Base-by-base conservation (phyloP, 2,888 invertebrate genomes). In the Gnatocerus cornutus region DNA sequence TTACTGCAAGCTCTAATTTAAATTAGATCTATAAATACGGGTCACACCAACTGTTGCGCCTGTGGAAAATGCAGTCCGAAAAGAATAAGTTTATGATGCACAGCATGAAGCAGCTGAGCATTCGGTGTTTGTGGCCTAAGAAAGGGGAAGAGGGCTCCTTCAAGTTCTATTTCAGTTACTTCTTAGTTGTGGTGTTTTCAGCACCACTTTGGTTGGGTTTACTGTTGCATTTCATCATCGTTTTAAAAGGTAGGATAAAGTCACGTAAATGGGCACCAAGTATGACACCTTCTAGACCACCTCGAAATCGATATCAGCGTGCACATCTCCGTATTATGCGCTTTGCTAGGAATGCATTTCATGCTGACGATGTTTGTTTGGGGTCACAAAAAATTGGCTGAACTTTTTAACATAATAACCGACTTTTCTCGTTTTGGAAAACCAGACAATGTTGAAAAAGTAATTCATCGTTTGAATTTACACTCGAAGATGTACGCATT, bases 231-330 rank as follows among this genome's bases (percentile, higher is more conserved):
- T 37, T 61, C 7, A 61, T 48, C 16, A 16, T 48, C 13, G 43
- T 27, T n/a, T 4, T 50, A 6, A 48, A 61, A 48, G 39, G 61
- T 61, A 46, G n/a, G n/a, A n/a, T n/a, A n/a, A n/a, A n/a, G 6
- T n/a, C n/a, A n/a, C n/a, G n/a, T n/a, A n/a, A n/a, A 16, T 4
- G 13, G 0, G 29, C 29, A 13, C 14, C n/a, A n/a, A 30, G 14
- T 21, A 41, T 0, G 10, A 10, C 7, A 2, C 3, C 27, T 71
- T 71, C 8, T 33, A 72, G 73, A 55, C 1, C 61, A 68, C 10
- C 48, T 46, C 27, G 68, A 69, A 8, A 61, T 61, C 3, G 69
- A 71, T 45, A 46, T 72, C 16, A 72, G 69, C 30, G 73, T 70
- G 43, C 72, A 74, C 43, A 48, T 74, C n/a, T 53, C 73, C 0